phyloP scores from a whole-genome alignment of 2,888 invertebrate species.

The Zelleria hepariella region DNA sequence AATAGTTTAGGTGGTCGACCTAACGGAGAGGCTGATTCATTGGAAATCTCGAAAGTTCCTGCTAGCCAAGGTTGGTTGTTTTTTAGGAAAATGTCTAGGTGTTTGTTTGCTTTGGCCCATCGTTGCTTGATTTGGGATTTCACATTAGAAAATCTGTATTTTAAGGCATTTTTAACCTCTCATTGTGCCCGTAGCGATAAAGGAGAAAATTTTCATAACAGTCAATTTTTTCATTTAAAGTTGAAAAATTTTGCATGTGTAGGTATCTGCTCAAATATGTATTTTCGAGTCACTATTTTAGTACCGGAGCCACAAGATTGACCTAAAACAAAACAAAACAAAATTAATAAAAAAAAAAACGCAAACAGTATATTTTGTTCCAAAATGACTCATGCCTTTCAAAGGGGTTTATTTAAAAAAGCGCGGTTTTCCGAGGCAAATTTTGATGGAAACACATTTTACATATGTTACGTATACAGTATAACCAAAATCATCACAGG shows the following conservation, averaged over 20 bases:
- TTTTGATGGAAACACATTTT: too few relatives aligned
- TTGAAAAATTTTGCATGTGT: conserved; percentile 13
- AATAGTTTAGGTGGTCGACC: conserved; percentile 9
- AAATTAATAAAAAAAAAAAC: not conserved
- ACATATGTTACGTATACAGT: too few relatives aligned
- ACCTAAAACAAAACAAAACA: conserved; percentile 5
- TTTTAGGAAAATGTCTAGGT: conserved; percentile 9
- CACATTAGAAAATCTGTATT: conserved; percentile 10
- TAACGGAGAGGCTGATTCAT: conserved; percentile 1
- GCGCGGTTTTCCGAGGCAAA: not conserved
- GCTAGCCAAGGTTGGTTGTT: conserved; percentile 11
- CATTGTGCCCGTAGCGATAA: conserved; percentile 1
- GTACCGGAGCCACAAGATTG: conserved; percentile 9
- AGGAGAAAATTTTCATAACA: conserved; percentile 10
- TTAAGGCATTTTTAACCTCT: conserved; percentile 8
- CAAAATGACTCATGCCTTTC: not conserved
- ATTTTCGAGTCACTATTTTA: conserved; percentile 14
- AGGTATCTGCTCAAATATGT: conserved; percentile 13
- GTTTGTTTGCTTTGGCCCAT: conserved; percentile 8
- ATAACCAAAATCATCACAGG: too few relatives aligned
- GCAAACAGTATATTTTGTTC: not conserved
- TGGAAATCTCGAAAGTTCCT: conserved; percentile 11
- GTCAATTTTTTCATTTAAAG: conserved; percentile 11
- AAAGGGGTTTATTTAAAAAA: not conserved
- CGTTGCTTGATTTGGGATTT: conserved; percentile 10